phyloP scores from a whole-genome alignment of 2,113 vertebrate genomes.

The Pseudorasbora parva region DNA sequence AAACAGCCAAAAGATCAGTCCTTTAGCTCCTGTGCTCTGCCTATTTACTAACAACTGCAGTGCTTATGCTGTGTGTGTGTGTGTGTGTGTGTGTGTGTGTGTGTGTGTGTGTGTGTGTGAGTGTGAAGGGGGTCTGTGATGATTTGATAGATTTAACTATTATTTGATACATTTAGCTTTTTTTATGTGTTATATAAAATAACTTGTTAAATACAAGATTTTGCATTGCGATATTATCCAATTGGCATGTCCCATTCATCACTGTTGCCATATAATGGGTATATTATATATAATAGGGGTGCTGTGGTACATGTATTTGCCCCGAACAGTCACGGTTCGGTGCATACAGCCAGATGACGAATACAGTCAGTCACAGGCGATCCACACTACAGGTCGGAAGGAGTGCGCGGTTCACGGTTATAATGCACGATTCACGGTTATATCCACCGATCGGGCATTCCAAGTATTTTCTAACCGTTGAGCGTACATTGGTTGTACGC shows the following conservation, averaged over 20 bases:
- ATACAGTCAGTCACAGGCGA: too few species aligned
- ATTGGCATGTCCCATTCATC: not conserved
- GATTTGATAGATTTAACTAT: not conserved
- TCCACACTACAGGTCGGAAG: too few species aligned
- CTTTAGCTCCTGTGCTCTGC: slow-evolving; percentile 37
- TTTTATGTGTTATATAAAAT: not conserved
- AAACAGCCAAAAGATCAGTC: slow-evolving; percentile 56
- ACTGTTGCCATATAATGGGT: not conserved
- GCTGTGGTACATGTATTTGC: not conserved
- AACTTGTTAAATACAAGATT: not conserved
- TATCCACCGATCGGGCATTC: too few species aligned
- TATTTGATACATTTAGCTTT: too few species aligned
- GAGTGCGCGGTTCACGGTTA: too few species aligned
- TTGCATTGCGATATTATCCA: not conserved
- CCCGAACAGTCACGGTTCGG: too few species aligned
- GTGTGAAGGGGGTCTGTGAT: not conserved
- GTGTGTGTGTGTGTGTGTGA: not conserved
- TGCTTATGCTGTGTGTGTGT: slow-evolving; percentile 47
- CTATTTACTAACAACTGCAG: slow-evolving; percentile 75
- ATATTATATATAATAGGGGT: not conserved
- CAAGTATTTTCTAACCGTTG: too few species aligned
- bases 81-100: not conserved
- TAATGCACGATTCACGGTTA: too few species aligned
- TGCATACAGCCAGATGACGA: too few species aligned
- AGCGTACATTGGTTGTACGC: too few species aligned